phyloP scores from a whole-genome alignment of 1,140 invertebrate species.

The Pseudomyrmex sp. region DNA sequence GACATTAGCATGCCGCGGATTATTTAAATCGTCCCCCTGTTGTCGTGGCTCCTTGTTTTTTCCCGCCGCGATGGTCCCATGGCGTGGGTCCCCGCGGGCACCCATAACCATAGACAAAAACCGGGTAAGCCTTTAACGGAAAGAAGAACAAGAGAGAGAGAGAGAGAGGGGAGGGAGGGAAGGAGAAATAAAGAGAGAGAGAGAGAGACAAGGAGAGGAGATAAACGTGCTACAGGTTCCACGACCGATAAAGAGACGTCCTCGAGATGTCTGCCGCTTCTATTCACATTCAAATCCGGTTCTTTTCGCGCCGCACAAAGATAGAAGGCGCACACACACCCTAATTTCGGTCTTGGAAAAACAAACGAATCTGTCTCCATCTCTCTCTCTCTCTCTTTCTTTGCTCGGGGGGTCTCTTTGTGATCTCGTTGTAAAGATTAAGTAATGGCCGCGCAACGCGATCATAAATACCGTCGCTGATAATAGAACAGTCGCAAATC shows the following conservation, averaged over 20 bases:
- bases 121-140: constrained; percentile 59
- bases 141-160: neutral
- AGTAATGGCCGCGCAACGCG: constrained; percentile 20
- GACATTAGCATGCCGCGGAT: constrained; percentile 79
- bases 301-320: constrained; percentile 42
- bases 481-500: neutral
- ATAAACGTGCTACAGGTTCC: constrained; percentile 41
- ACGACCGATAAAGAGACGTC: constrained; percentile 62
- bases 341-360: constrained; percentile 75
- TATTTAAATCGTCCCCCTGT: constrained; percentile 79
- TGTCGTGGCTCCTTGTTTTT: constrained; percentile 78
- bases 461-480: neutral
- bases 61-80: constrained; percentile 53
- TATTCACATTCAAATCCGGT: constrained; percentile 72
- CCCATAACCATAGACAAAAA: constrained; percentile 69
- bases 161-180: neutral
- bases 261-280: constrained; percentile 60
- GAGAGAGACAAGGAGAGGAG: neutral
- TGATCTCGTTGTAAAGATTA: constrained; percentile 31
- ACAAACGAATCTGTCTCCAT: constrained; percentile 61
- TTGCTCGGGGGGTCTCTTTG: constrained; percentile 25
- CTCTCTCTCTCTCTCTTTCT: too few relatives aligned
- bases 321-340: constrained; percentile 20
- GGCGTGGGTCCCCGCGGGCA: constrained; percentile 65
- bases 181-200: neutral